Conservation (phyloP, 2,797 vertebrate species). For the Hirundo rustica region DNA sequence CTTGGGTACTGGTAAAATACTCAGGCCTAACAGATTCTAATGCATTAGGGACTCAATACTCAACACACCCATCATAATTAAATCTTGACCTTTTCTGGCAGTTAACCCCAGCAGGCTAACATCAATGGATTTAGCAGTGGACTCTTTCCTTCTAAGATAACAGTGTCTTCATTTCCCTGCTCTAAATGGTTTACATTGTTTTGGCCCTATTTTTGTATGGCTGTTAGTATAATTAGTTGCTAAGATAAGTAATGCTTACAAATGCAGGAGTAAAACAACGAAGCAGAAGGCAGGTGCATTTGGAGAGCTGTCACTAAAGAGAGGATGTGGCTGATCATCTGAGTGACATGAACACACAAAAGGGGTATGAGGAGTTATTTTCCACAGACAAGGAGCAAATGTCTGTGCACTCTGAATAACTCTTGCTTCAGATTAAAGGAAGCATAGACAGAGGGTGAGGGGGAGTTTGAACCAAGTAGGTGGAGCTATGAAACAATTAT, state of each 20-base stretch:
- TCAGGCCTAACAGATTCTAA: constrained; percentile 1
- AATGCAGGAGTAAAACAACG: constrained; percentile 31
- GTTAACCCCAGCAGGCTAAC: constrained; percentile 57
- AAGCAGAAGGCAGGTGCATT: neutral
- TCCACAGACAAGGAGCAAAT: constrained; percentile 3
- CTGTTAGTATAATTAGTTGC: constrained; percentile 66
- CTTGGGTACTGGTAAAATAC: neutral
- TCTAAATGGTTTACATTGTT: constrained; percentile 47
- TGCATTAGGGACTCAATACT: neutral
- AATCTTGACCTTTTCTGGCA: constrained; percentile 56
- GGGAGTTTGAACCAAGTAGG: neutral
- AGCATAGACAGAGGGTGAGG: neutral
- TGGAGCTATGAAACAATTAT: neutral
- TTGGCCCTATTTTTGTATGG: constrained; percentile 26
- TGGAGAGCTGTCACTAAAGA: constrained; percentile 24
- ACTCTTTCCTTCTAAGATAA: constrained; percentile 49
- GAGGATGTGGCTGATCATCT: constrained; percentile 17
- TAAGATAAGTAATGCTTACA: constrained; percentile 47
- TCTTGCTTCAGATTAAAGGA: neutral
- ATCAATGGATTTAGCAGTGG: constrained; percentile 52
- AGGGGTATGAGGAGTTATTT: neutral
- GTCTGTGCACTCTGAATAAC: neutral
- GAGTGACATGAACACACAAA: constrained; percentile 2
- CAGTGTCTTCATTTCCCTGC: constrained; percentile 51
- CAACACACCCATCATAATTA: constrained; percentile 37